Percentiles rank a stretch among this genome's conserved stretches.
phyloP scores from a whole-genome alignment of 1,140 invertebrate genomes.

The Trichomalopsis sarcophagae region DNA sequence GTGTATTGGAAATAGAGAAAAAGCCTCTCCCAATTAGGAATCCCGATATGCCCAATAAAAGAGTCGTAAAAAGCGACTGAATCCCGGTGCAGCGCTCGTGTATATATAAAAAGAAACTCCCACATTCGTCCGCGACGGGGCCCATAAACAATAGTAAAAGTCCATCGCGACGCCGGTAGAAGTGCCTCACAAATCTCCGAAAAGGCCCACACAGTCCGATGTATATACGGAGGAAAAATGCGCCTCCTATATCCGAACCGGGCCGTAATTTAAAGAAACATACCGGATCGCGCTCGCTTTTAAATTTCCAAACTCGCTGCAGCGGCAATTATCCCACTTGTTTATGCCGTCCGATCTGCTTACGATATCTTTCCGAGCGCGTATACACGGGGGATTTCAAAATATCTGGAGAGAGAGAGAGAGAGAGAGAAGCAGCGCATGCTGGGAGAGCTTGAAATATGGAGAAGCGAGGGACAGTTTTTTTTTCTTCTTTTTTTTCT shows the following conservation, averaged over 20 bases:
- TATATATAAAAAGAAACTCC: background rate
- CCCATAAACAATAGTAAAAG: slow-evolving; percentile 44
- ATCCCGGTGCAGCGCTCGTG: background rate
- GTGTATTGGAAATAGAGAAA: slow-evolving; percentile 14
- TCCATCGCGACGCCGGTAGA: background rate
- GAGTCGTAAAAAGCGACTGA: slow-evolving; percentile 28
- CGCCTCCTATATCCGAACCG: background rate
- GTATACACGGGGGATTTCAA: background rate
- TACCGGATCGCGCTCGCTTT: slow-evolving; percentile 17
- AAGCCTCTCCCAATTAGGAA: slow-evolving; percentile 18
- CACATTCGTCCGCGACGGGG: background rate
- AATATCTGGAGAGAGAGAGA: slow-evolving; percentile 16
- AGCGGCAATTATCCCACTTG: slow-evolving; percentile 36
- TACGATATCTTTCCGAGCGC: slow-evolving; percentile 1
- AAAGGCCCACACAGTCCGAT: slow-evolving; percentile 7
- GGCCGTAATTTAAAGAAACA: slow-evolving; percentile 30
- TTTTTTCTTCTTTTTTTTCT: background rate
- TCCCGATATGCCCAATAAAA: slow-evolving; percentile 16
- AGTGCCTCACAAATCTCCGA: slow-evolving; percentile 35
- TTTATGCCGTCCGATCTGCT: slow-evolving; percentile 26
- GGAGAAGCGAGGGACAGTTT: background rate
- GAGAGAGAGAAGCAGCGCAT: background rate
- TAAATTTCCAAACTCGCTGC: slow-evolving; percentile 17
- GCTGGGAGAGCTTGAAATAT: slow-evolving; percentile 14
- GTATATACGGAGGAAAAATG: slow-evolving; percentile 13